Evolutionary conservation across 2,797 vertebrate species (phyloP).

Genomic region (Synanceia verrucosa): DNA sequence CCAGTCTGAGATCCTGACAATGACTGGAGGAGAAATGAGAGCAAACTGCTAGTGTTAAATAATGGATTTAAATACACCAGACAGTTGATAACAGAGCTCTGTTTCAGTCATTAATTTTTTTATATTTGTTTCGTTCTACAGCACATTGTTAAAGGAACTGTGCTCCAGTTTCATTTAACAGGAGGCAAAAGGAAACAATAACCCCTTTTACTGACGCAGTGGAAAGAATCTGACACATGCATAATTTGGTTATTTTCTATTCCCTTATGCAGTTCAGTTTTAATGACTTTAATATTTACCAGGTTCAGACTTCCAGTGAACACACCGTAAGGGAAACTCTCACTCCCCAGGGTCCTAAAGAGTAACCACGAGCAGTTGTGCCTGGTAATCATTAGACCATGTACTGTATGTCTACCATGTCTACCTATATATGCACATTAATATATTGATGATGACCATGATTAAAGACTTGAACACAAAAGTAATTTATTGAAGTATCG

Average conservation of each 20-base stretch:
- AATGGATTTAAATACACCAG: neutral
- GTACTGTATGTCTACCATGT: no score
- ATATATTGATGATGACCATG: no score
- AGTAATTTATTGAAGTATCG: no score
- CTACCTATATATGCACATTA: no score
- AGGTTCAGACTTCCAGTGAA: no score
- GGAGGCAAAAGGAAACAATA: neutral
- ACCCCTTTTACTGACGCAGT: neutral
- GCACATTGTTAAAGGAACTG: neutral
- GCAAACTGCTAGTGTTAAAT: constrained; percentile 25
- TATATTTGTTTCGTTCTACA: neutral
- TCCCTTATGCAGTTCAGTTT: neutral
- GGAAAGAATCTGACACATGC: neutral
- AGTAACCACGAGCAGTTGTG: no score
- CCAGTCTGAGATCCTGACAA: constrained; percentile 42
- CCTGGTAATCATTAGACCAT: no score
- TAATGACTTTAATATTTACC: neutral
- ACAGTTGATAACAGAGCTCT: neutral
- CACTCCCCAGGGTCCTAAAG: no score
- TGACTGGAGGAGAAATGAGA: constrained; percentile 18
- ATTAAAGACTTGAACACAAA: no score
- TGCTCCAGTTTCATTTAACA: neutral
- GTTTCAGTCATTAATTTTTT: constrained; percentile 1
- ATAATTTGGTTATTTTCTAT: neutral
- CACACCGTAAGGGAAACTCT: no score